Percentiles rank a stretch among this genome's conserved stretches.
Evolutionary conservation across 2,797 vertebrate species (phyloP).

Genomic region (Sylvilagus floridanus): DNA sequence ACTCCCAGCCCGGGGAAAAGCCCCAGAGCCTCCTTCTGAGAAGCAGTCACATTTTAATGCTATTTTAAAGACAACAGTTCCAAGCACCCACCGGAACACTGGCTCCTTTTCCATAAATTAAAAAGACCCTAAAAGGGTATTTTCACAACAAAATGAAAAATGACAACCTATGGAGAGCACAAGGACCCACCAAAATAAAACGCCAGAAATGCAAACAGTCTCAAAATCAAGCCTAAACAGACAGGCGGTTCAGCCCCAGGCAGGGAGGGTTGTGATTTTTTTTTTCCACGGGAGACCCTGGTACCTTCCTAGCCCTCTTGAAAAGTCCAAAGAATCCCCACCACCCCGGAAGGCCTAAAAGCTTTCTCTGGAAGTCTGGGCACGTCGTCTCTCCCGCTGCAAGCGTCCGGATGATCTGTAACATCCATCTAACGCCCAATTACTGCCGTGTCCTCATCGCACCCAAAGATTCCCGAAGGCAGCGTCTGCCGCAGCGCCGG

Average conservation of each 20-base stretch:
- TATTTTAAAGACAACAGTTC: slow-evolving; percentile 70
- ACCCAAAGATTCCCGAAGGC: slow-evolving; percentile 73
- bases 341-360: slow-evolving; percentile 37
- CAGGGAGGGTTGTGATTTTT: slow-evolving; percentile 33
- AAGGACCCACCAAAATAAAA: slow-evolving; percentile 70
- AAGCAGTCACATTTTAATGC: slow-evolving; percentile 44
- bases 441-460: slow-evolving; percentile 66
- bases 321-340: slow-evolving; percentile 7
- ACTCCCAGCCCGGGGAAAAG: slow-evolving; percentile 42
- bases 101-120: slow-evolving; percentile 61
- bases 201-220: slow-evolving; percentile 58
- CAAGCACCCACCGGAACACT: not conserved
- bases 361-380: not conserved
- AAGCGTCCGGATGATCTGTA: slow-evolving; percentile 4
- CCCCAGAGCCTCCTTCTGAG: slow-evolving; percentile 19
- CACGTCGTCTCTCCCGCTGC: not conserved
- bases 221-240: slow-evolving; percentile 69
- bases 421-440: slow-evolving; percentile 58
- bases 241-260: not conserved
- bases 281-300: slow-evolving; percentile 34
- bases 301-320: not conserved
- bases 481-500: slow-evolving; percentile 68
- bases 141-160: slow-evolving; percentile 67
- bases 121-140: slow-evolving; percentile 61
- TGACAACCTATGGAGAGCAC: slow-evolving; percentile 10